Evolutionary conservation across 2,888 invertebrate genomes (phyloP), one percentile per base, ranked within the genome.

Genomic region (Trachelus troglodyta): DNA sequence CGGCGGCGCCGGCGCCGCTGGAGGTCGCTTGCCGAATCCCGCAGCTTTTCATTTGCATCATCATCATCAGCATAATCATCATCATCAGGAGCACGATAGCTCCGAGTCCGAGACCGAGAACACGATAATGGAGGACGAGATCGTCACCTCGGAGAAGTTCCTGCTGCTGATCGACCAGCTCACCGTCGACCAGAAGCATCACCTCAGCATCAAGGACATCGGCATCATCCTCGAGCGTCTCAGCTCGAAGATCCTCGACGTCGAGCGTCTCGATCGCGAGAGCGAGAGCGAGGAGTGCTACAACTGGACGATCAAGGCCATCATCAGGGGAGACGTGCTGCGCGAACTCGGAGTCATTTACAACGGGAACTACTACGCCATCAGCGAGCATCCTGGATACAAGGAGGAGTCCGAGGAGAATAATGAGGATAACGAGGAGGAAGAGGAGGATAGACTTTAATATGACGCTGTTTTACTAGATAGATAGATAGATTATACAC

Each of bases 301-400:
- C 94, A 97, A 98, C 92, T 98, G 98, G 98, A 98, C 98, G 92
- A 98, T 98, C 93, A 98, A 97, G 92, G 98, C 98, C 88, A 97
- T 97, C 87, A 98, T 98, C 90, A 94, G 97, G 81, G 98, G 98
- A 76, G 97, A 98, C 92, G 96, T 97, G 87, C 93, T 98, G 88
- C 94, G 97, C 79, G 98, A 98, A 92, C 94, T 98, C 82, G 98
- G 98, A 82, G 97, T 98, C 86, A 97, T 98, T 91, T 98, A 98
- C 93, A 97, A 98, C 92, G 97, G 97, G 82, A 98, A 97, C 93
- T 98, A 97, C 92, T 98, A 98, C 93, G 97, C 97, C 86, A 97
- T 98, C 92, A 97, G 97, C 89, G 98, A 98, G 92, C 98, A 98
- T 92, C 98, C 98, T 79, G 97, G 97, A 79, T 98, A 98, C 93